Conservation (phyloP, 2,888 invertebrate genomes). For the Galerucella nymphaeae region DNA sequence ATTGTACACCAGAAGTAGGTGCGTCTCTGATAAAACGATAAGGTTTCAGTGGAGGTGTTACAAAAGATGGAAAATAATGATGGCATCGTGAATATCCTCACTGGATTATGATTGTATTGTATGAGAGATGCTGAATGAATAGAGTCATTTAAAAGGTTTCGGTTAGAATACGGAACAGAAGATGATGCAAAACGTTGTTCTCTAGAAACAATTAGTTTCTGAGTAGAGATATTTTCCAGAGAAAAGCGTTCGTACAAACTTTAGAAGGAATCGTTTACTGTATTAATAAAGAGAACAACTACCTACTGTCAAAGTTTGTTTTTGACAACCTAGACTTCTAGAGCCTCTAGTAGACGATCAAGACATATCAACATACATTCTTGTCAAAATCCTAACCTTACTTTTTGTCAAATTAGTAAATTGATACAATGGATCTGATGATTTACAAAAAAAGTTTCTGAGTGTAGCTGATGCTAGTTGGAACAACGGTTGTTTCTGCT, state of each 20-base stretch:
- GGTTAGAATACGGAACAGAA: slow-evolving; percentile 13
- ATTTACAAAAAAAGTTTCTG: too few species aligned
- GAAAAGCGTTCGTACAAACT: not conserved
- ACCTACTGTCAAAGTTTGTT: too few species aligned
- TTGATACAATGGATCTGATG: too few species aligned
- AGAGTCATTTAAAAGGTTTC: slow-evolving; percentile 26
- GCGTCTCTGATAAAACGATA: not conserved
- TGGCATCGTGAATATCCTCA: slow-evolving; percentile 28
- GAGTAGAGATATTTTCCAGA: slow-evolving; percentile 1
- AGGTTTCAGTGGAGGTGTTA: slow-evolving; percentile 22
- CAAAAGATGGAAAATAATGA: slow-evolving; percentile 32
- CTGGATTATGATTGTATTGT: slow-evolving; percentile 32
- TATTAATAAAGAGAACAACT: too few species aligned
- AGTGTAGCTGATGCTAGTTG: too few species aligned
- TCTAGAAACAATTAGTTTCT: slow-evolving; percentile 2
- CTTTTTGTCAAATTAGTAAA: too few species aligned
- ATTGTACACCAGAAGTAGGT: not conserved
- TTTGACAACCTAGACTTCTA: too few species aligned
- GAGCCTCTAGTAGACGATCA: too few species aligned
- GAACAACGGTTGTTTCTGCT: too few species aligned
- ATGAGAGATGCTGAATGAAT: slow-evolving; percentile 19
- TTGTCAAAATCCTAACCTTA: too few species aligned
- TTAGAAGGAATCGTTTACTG: not conserved
- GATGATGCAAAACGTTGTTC: slow-evolving; percentile 23
- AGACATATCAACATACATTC: too few species aligned